Evolutionary conservation across 1,140 invertebrate genomes (phyloP).

Genomic region (Gryllus bimaculatus): DNA sequence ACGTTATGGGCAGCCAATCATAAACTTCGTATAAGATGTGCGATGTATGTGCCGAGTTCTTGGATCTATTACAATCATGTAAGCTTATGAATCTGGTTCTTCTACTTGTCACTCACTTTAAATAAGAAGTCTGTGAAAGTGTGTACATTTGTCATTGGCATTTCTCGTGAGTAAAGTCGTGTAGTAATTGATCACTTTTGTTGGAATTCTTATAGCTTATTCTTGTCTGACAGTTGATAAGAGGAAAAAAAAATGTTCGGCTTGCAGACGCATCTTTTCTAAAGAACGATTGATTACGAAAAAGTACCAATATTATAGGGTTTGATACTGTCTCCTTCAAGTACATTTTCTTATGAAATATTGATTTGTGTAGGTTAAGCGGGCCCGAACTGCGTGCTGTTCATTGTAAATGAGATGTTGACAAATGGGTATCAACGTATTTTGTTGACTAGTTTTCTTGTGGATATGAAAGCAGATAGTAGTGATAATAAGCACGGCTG

Average conservation of each 20-base stretch:
- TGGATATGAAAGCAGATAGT: too few species aligned
- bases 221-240: too few species aligned
- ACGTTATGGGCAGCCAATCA: slow-evolving; percentile 18
- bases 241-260: too few species aligned
- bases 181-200: neutral
- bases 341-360: too few species aligned
- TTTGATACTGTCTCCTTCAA: too few species aligned
- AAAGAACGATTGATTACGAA: too few species aligned
- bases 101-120: neutral
- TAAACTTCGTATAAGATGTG: slow-evolving; percentile 46
- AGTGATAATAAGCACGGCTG: too few species aligned
- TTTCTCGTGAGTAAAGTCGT: neutral
- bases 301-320: too few species aligned
- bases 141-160: slow-evolving; percentile 5
- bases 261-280: too few species aligned
- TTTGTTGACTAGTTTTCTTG: slow-evolving; percentile 9
- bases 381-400: too few species aligned
- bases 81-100: slow-evolving; percentile 35
- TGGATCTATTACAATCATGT: slow-evolving; percentile 65
- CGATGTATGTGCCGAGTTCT: slow-evolving; percentile 69
- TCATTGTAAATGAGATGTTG: too few species aligned
- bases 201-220: slow-evolving; percentile 7
- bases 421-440: slow-evolving; percentile 4
- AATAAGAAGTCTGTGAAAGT: neutral
- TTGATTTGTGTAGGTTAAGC: too few species aligned